Conservation (phyloP, 2,113 vertebrate genomes). For the Fulica atra region DNA sequence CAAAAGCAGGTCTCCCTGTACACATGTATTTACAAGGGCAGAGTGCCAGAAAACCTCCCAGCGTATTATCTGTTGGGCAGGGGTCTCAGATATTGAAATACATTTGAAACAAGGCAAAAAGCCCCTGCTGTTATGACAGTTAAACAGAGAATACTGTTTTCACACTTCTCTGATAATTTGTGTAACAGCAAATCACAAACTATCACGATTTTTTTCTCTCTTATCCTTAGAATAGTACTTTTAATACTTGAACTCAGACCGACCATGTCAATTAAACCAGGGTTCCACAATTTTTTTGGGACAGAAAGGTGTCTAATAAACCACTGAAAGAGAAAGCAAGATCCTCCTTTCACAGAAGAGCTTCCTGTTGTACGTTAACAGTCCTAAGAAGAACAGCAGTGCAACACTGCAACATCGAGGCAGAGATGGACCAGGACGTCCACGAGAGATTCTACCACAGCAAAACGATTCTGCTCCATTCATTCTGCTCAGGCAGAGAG, state of each 20-base stretch:
- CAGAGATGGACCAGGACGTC: not conserved
- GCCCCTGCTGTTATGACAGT: not conserved
- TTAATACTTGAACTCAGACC: not conserved
- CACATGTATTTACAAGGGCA: not conserved
- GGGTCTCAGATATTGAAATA: not conserved
- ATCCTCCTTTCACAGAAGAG: not conserved
- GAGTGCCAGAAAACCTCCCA: not conserved
- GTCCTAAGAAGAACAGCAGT: not conserved
- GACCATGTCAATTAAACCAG: not conserved
- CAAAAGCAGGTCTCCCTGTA: not conserved
- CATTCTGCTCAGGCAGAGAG: not conserved
- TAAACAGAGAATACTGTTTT: not conserved
- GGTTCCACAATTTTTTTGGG: accelerated
- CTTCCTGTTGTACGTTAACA: accelerated
- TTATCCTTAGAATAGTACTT: not conserved
- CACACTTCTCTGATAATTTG: not conserved
- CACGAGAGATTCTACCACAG: not conserved
- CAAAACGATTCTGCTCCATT: not conserved
- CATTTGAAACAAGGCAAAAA: not conserved
- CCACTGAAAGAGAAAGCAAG: accelerated
- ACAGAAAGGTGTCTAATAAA: not conserved
- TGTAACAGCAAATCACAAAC: not conserved
- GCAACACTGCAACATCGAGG: not conserved
- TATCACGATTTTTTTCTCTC: not conserved
- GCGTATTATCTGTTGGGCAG: not conserved